Percentiles rank a stretch among this genome's conserved stretches.
Evolutionary conservation across 2,113 vertebrate species (phyloP).

Genomic region (Nasalis larvatus): DNA sequence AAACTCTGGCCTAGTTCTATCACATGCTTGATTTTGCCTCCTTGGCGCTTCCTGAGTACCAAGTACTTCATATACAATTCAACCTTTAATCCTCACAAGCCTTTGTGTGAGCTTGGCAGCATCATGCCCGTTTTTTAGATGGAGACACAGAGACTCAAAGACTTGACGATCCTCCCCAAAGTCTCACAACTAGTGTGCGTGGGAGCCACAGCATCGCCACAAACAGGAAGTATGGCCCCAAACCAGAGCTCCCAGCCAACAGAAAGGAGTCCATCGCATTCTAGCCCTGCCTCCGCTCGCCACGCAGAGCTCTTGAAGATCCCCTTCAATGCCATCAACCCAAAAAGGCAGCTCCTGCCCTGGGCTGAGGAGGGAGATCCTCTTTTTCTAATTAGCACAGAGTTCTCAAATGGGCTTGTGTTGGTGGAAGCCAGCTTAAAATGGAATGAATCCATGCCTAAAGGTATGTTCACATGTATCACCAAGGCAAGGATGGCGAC

Average conservation of each 20-base stretch:
- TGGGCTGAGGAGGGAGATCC: too few relatives aligned
- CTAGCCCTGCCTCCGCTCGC: rapidly evolving
- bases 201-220: background rate
- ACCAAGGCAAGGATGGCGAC: background rate
- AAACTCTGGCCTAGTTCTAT: too few relatives aligned
- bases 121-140: background rate
- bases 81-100: background rate
- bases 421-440: too few relatives aligned
- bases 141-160: background rate
- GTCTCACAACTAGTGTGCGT: rapidly evolving
- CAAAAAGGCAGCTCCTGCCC: background rate
- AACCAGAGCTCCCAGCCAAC: rapidly evolving
- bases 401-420: background rate
- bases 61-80: background rate
- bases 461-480: background rate
- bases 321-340: background rate
- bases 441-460: rapidly evolving
- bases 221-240: rapidly evolving
- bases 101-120: too few relatives aligned
- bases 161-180: background rate
- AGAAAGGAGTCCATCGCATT: background rate
- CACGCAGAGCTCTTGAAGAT: background rate
- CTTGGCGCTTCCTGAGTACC: background rate
- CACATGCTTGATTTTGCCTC: background rate
- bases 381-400: background rate